phyloP scores from a whole-genome alignment of 2,113 vertebrate species.

The Malurus cyaneus region DNA sequence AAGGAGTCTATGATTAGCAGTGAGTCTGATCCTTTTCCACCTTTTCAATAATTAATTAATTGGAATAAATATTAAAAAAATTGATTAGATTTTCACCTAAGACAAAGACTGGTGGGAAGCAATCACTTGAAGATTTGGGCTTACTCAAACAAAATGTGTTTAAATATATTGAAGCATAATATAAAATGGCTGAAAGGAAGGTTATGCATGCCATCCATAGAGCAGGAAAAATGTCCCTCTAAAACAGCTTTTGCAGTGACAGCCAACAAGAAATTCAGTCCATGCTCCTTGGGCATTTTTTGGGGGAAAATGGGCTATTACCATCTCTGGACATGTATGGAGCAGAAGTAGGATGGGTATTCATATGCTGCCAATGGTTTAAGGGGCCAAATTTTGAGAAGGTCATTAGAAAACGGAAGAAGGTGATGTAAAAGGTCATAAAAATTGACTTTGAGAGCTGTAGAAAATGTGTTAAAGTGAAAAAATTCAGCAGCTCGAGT shows the following conservation, averaged over 20 bases:
- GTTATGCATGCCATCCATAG: background rate
- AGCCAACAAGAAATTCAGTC: background rate
- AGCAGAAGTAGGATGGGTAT: background rate
- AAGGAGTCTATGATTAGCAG: background rate
- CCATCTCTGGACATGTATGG: background rate
- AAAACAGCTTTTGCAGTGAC: background rate
- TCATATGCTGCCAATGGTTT: background rate
- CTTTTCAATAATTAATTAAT: background rate
- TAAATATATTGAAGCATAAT: background rate
- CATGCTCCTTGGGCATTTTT: background rate
- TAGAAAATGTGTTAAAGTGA: background rate
- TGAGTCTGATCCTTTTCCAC: background rate
- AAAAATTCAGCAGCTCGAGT: slow-evolving; percentile 8
- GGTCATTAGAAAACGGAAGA: background rate
- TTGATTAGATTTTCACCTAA: background rate
- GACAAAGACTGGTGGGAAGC: background rate
- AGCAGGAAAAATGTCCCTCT: background rate
- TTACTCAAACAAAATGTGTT: background rate
- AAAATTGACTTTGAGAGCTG: slow-evolving; percentile 7
- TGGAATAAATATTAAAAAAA: background rate
- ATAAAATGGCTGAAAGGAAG: background rate
- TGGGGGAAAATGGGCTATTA: background rate
- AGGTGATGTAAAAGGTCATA: background rate
- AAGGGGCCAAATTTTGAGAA: slow-evolving; percentile 3
- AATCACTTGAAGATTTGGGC: background rate